phyloP scores from a whole-genome alignment of 92 coral and sea anemone species.

The Phymanthus crucifer region DNA sequence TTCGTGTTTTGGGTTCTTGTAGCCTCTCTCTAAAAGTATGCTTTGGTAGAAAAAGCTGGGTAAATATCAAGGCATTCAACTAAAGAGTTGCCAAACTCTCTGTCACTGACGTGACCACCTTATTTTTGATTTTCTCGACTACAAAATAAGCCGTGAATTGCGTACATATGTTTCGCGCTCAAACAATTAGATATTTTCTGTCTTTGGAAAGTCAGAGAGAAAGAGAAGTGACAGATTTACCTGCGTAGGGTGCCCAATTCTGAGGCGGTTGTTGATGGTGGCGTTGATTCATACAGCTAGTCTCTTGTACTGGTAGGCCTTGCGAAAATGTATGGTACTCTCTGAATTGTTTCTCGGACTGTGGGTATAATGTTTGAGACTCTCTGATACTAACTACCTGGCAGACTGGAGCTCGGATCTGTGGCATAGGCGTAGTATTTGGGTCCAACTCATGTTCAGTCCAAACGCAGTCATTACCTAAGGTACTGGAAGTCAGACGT shows the following conservation, averaged over 20 bases:
- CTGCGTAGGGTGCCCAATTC: conserved; percentile 47
- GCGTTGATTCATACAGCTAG: conserved; percentile 34
- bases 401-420: conserved; percentile 14
- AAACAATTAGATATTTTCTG: neutral
- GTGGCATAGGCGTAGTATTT: conserved; percentile 11
- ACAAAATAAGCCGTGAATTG: neutral
- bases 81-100: conserved; percentile 1
- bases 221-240: conserved; percentile 22
- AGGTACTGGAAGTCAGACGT: conserved; percentile 80
- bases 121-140: neutral
- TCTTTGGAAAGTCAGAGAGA: neutral
- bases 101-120: neutral
- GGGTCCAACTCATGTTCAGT: conserved; percentile 74
- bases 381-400: conserved; percentile 19
- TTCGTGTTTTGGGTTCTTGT: neutral
- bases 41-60: neutral
- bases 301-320: conserved; percentile 41
- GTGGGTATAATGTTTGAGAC: conserved; percentile 6
- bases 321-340: conserved; percentile 41
- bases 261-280: conserved; percentile 48
- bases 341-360: conserved; percentile 29
- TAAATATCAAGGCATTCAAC: neutral
- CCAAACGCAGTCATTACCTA: conserved; percentile 90
- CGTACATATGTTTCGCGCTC: conserved; percentile 1
- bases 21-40: neutral